Conservation (phyloP, 2,113 vertebrate genomes). For the Eira barbara region DNA sequence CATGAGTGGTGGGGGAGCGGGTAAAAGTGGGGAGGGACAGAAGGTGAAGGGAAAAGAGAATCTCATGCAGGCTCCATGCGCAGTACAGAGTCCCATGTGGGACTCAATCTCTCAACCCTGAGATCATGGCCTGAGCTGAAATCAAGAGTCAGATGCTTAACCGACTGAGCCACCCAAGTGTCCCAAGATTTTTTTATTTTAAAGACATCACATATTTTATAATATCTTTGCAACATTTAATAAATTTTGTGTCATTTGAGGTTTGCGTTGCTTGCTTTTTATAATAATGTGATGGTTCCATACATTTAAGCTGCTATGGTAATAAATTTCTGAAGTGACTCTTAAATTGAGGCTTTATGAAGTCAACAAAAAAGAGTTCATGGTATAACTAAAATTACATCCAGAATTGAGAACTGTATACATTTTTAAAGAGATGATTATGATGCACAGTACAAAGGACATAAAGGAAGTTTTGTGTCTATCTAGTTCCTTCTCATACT, state of each 20-base stretch:
- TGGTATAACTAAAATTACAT: not conserved
- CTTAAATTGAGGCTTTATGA: not conserved
- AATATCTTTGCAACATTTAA: not conserved
- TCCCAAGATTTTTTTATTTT: not conserved
- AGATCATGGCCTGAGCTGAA: not conserved
- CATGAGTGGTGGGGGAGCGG: not conserved
- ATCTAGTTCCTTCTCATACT: not conserved
- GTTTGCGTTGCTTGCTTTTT: not conserved
- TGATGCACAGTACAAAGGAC: not conserved
- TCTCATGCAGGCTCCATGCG: not conserved
- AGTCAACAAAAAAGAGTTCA: not conserved
- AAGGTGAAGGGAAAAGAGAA: not conserved
- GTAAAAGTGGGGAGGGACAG: not conserved
- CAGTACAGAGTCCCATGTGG: not conserved
- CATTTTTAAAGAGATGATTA: not conserved
- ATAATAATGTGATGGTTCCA: not conserved
- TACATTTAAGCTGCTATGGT: not conserved
- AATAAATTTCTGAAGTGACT: not conserved
- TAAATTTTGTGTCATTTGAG: not conserved
- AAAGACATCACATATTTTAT: not conserved
- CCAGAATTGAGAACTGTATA: not conserved
- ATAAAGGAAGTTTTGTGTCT: not conserved
- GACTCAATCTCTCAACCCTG: not conserved
- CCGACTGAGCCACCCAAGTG: not conserved
- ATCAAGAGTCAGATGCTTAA: not conserved